phyloP scores from a whole-genome alignment of 2,797 vertebrate genomes.

The Alosa sapidissima region DNA sequence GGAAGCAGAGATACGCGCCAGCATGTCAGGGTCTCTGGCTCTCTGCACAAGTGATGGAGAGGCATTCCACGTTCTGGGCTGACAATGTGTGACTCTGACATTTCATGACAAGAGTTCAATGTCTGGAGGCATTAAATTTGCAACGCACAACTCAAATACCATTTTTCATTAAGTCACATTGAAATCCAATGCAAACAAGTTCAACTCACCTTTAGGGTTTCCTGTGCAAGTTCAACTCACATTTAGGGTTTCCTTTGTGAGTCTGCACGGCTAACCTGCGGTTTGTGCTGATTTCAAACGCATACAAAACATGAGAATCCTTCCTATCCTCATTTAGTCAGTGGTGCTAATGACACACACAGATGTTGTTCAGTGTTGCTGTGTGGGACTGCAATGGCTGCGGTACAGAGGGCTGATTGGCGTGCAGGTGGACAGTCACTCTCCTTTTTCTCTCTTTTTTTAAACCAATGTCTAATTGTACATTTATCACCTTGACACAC shows the following conservation, averaged over 20 bases:
- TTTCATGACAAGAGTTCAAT: conserved; percentile 38
- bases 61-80: not conserved
- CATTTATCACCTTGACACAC: conserved; percentile 7
- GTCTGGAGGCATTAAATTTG: not conserved
- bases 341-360: not conserved
- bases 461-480: not conserved
- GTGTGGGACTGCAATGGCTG: not conserved
- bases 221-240: too few relatives aligned
- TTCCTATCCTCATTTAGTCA: not conserved
- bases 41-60: not conserved
- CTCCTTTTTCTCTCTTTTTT: conserved; percentile 47
- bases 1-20: conserved; percentile 11
- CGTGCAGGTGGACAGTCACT: not conserved
- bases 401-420: not conserved
- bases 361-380: not conserved
- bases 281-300: too few relatives aligned
- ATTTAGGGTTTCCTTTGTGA: not conserved
- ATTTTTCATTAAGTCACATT: not conserved
- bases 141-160: not conserved
- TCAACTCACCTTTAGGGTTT: not conserved
- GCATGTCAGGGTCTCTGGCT: not conserved
- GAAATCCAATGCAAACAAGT: not conserved
- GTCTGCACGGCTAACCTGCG: not conserved
- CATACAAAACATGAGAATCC: too few relatives aligned
- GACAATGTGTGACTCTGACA: not conserved